These are phyloP conservation scores for Aplidium turbinatum DNA, from an alignment of 23 tunicate species.

Conservation along the genomic window DNA sequence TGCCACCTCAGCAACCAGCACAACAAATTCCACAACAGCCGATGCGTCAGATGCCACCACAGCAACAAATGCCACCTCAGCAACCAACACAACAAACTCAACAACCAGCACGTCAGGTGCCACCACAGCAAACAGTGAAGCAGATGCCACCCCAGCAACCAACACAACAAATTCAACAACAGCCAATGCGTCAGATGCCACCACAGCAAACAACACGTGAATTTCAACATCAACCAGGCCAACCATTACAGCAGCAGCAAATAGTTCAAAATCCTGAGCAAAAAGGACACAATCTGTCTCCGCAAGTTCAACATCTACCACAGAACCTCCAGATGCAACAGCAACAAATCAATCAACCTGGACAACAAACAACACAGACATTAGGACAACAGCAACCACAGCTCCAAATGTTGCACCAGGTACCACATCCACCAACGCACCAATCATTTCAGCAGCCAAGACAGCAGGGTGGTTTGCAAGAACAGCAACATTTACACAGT, in stretches of 20 bases:
- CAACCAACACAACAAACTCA: background rate
- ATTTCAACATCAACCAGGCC: conserved; percentile 4
- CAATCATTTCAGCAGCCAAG: background rate
- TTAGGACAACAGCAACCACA: background rate
- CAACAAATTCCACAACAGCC: conserved; percentile 8
- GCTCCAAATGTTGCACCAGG: background rate
- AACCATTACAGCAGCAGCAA: background rate
- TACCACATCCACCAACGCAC: conserved; percentile 6
- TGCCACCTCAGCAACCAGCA: conserved; percentile 24
- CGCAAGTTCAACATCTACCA: background rate
- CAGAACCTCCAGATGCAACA: background rate
- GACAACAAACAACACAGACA: background rate
- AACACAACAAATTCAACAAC: background rate
- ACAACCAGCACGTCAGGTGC: too few relatives aligned
- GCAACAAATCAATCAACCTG: background rate
- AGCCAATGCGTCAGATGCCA: background rate
- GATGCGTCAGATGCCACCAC: too few relatives aligned
- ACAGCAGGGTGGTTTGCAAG: background rate
- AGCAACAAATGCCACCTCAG: background rate
- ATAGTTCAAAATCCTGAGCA: background rate
- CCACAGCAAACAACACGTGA: background rate
- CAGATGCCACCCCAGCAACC: conserved; percentile 3
- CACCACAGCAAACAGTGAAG: background rate
- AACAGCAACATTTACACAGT: background rate
- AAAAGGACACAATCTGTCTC: background rate